Base-by-base conservation (phyloP, 2,888 invertebrate genomes). In the Rotaria macrura region DNA sequence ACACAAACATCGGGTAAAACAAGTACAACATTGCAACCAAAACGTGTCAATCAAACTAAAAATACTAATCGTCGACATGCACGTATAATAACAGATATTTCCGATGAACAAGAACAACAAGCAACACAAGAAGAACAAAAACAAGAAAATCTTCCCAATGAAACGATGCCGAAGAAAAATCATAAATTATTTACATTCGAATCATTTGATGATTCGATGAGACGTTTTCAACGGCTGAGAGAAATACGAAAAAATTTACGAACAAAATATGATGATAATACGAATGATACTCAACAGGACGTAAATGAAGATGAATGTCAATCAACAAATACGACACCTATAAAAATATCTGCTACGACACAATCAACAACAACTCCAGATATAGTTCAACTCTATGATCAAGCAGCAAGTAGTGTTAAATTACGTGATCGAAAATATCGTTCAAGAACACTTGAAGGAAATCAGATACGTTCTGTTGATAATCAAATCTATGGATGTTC, bases 401-500 rank as follows among this genome's bases (percentile, higher is more conserved):
- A 79, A 25, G 43, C 4, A 2, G 25, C n/a, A 9, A 79, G 25
- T 43, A 79, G 43, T 43, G 43, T 25, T 12, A 79, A 43, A 43
- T 43, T 10, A 3, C 43, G 43, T 43, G 79, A 79, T 79, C 4
- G 79, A 43, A 40, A 43, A 79, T n/a, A 43, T 43, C 79, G 79
- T 25, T 79, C 79, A 25, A 79, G 17, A 79, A 79, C 43, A 43
- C 25, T 79, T 25, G 79, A 79, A 79, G 43, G 12, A 23, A 23
- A 79, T 43, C 40, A 79, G 6, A 25, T 43, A n/a, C 40, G n/a
- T n/a, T 23, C 79, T 25, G 40, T 79, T 43, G 79, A 79, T 43
- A 79, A 79, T 79, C 79, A 79, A 79, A 79, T 43, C 3, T 79
- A 79, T 79, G 79, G 79, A 79, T 79, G 43, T 79, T 43, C 43